phyloP scores from a whole-genome alignment of 1,140 invertebrate species.

The Lepidotrigona ventralis region DNA sequence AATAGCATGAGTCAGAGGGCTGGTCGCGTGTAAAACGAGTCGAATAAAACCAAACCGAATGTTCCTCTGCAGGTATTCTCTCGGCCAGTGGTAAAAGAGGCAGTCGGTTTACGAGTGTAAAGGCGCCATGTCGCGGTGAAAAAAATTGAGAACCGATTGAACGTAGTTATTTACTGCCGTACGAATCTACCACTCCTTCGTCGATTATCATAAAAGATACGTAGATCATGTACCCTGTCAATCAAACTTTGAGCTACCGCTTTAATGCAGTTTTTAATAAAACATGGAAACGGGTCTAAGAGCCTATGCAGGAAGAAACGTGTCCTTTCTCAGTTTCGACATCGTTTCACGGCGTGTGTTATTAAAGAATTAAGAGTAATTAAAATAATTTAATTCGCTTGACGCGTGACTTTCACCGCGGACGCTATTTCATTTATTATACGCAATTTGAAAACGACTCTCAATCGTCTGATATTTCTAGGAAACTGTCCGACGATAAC shows the following conservation, averaged over 20 bases:
- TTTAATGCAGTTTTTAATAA: neutral
- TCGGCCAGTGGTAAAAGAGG: no score
- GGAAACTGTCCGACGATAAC: neutral
- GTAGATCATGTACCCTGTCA: neutral
- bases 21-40: neutral
- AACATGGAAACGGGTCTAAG: neutral
- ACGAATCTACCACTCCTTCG: neutral
- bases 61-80: neutral
- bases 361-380: neutral
- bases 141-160: neutral
- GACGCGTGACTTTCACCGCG: neutral
- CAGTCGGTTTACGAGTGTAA: neutral
- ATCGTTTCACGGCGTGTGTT: neutral
- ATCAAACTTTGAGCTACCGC: neutral
- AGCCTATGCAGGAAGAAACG: neutral
- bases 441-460: neutral
- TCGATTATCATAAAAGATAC: conserved; percentile 24
- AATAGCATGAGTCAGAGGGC: conserved; percentile 11
- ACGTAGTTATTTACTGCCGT: neutral
- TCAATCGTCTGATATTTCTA: neutral
- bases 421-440: neutral
- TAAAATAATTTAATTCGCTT: neutral
- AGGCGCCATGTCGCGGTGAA: neutral
- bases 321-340: neutral
- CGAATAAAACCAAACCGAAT: neutral